These are phyloP conservation scores for Lochmaea capreae DNA, from an alignment of 2,888 invertebrate genomes.

Conservation along the genomic window DNA sequence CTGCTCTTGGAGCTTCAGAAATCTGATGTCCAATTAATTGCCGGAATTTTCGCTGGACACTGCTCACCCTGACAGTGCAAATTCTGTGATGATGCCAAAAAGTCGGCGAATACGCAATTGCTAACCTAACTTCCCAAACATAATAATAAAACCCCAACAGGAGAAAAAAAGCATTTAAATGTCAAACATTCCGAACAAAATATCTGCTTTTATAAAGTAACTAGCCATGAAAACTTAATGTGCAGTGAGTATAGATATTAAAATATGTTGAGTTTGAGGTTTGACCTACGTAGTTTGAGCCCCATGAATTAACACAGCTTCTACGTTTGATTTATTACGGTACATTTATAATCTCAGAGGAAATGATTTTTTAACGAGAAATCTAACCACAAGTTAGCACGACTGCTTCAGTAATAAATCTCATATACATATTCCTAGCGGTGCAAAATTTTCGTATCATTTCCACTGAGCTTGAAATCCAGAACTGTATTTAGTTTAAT, in stretches of 20 bases:
- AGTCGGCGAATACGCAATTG: too few species aligned
- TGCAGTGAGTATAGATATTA: not conserved
- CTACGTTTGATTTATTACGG: slow-evolving; percentile 19
- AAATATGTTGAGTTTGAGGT: not conserved
- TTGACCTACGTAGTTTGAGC: not conserved
- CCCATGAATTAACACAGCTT: slow-evolving; percentile 4
- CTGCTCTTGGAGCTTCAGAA: too few species aligned
- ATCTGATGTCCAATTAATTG: too few species aligned
- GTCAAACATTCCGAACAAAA: too few species aligned
- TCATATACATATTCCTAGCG: slow-evolving; percentile 21
- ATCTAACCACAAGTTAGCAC: slow-evolving; percentile 7
- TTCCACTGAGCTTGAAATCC: slow-evolving; percentile 16
- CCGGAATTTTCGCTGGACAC: too few species aligned
- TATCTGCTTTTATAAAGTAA: not conserved
- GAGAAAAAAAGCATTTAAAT: too few species aligned
- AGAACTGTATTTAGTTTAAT: not conserved
- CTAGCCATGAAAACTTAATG: too few species aligned
- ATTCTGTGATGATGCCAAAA: too few species aligned
- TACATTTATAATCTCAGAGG: slow-evolving; percentile 7
- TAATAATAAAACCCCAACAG: too few species aligned
- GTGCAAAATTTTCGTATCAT: slow-evolving; percentile 27
- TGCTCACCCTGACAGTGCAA: too few species aligned
- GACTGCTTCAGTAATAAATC: slow-evolving; percentile 17
- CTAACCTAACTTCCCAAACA: too few species aligned
- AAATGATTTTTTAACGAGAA: slow-evolving; percentile 27